Conservation (phyloP, 2,888 invertebrate species). For the Nipponacmea schrenckii region DNA sequence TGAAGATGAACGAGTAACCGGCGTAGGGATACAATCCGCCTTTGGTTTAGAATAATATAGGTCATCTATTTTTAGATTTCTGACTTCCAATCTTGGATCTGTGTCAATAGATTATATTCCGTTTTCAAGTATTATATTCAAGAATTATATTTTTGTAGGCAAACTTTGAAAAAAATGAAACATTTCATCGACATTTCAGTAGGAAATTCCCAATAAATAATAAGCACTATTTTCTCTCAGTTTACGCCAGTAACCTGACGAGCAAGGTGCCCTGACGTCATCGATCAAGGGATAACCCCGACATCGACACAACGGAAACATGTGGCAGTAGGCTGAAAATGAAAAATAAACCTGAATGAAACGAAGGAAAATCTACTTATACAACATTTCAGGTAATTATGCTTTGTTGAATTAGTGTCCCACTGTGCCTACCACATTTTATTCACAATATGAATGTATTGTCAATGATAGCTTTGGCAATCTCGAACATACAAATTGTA, state of each 20-base stretch:
- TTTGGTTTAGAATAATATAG: not conserved
- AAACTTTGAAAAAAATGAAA: not conserved
- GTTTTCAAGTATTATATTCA: too few relatives aligned
- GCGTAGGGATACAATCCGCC: constrained; percentile 5
- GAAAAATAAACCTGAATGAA: too few relatives aligned
- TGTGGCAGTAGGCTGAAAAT: not conserved
- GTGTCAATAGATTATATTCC: not conserved
- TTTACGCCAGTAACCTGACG: not conserved
- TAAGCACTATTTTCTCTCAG: not conserved
- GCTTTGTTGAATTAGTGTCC: too few relatives aligned
- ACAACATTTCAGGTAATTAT: too few relatives aligned
- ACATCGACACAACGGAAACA: constrained; percentile 4
- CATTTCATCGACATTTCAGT: not conserved
- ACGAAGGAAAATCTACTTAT: too few relatives aligned
- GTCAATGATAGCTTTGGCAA: too few relatives aligned
- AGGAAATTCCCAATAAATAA: too few relatives aligned
- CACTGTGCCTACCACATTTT: too few relatives aligned
- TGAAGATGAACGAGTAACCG: not conserved
- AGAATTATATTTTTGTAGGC: too few relatives aligned
- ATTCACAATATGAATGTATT: too few relatives aligned
- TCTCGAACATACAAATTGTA: too few relatives aligned
- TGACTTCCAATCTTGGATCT: not conserved
- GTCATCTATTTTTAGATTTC: constrained; percentile 9
- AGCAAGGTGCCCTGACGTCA: constrained; percentile 10
- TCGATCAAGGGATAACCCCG: constrained; percentile 10